Evolutionary conservation across 2,888 invertebrate species (phyloP).

Genomic region (Lomographa bimaculata): DNA sequence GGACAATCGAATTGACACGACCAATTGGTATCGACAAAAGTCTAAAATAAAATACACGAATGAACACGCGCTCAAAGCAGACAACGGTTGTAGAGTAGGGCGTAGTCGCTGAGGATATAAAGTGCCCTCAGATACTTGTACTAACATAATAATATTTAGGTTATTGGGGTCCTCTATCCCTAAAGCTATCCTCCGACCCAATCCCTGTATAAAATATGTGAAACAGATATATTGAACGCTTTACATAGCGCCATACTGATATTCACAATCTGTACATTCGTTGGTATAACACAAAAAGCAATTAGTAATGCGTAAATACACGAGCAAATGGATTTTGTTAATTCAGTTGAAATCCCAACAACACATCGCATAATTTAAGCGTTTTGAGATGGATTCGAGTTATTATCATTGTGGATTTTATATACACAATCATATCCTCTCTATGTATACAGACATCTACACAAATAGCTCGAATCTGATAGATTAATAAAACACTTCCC

Average conservation of each 20-base stretch:
- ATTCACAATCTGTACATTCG: background rate
- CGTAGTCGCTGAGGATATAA: too few species aligned
- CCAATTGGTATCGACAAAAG: too few species aligned
- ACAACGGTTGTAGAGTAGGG: too few species aligned
- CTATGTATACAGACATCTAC: conserved; percentile 8
- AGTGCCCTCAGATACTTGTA: too few species aligned
- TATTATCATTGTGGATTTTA: conserved; percentile 16
- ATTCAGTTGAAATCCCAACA: conserved; percentile 17
- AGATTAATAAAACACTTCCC: conserved; percentile 20
- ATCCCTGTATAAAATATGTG: too few species aligned
- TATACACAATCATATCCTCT: conserved; percentile 2
- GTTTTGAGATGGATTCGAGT: conserved; percentile 15
- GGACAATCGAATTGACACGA: too few species aligned
- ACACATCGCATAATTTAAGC: conserved; percentile 17
- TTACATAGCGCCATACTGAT: background rate
- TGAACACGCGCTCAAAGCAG: too few species aligned
- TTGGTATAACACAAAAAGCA: conserved; percentile 3
- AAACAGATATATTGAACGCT: too few species aligned
- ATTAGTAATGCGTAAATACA: conserved; percentile 16
- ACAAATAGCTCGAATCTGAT: conserved; percentile 23
- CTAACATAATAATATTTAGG: too few species aligned
- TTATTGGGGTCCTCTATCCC: too few species aligned
- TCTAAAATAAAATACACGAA: too few species aligned
- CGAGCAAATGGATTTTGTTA: conserved; percentile 17
- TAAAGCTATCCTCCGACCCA: too few species aligned